Evolutionary conservation across 2,888 invertebrate genomes (phyloP), one percentile per base, ranked within the genome.

Genomic region (Ectropis crepuscularia): DNA sequence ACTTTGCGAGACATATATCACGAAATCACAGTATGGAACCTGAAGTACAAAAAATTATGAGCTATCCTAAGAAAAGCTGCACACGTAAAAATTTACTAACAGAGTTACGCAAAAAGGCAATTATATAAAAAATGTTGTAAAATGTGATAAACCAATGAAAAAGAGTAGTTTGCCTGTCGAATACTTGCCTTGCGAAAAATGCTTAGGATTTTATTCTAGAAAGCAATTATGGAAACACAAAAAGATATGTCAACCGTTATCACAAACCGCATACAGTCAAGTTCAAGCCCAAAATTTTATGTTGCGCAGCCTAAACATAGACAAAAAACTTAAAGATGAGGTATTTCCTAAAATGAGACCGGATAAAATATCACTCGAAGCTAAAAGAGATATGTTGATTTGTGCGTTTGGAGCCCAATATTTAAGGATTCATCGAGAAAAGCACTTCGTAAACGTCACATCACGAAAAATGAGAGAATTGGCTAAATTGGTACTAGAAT

Each of bases 391-490:
- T 61, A 28, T 9, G 8, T 57, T 69, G 8, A 67, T 69, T n/a
- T 68, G 71, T 45, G 45, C 48, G 12, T 71, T 67, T 61, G 70
- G 47, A 47, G 53, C 57, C 42, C 63, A 69, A 12, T 71, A 67
- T 54, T 46, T 69, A n/a, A 66, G 53, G 54, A 66, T 61, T 50
- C 69, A 68, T 46, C 37, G 66, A 6, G 65, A 69, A 37, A 45
- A 47, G 47, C 62, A 66, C 53, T 65, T 68, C 46, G 61, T 57
- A 42, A 63, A 47, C 57, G 68, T 71, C 6, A 57, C 57, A 6
- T 69, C 69, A 11, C 12, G 67, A 16, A 68, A 69, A 54, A 71
- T 69, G 67, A 50, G 71, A 42, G 69, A 71, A 51, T 11, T 71
- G 2, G 69, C 63, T 37, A 71, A 69, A 60, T 60, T 71, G 28